These are phyloP conservation scores for Protosalanx chinensis DNA, from an alignment of 2,797 vertebrate genomes.

Conservation along the genomic window DNA sequence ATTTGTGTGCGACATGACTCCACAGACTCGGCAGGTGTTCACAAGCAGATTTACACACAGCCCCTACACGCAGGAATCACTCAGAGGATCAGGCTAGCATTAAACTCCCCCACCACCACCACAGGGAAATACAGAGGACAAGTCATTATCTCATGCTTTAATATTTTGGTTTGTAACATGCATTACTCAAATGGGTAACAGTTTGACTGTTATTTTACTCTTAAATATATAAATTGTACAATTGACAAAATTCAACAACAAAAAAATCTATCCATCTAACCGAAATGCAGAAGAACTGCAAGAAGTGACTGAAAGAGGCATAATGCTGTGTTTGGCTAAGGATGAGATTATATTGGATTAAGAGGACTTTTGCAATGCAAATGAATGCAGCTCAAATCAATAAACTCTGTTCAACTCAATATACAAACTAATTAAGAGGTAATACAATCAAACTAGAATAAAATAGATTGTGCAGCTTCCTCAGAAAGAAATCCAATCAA, in stretches of 20 bases:
- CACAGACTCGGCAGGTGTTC: constrained; percentile 57
- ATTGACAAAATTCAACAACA: not conserved
- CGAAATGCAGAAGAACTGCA: constrained; percentile 34
- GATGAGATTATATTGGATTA: constrained; percentile 83
- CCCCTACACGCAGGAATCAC: constrained; percentile 66
- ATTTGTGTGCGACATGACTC: constrained; percentile 55
- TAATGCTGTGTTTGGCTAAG: constrained; percentile 73
- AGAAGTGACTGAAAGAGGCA: constrained; percentile 58
- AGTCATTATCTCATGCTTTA: constrained; percentile 57
- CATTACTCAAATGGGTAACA: constrained; percentile 44
- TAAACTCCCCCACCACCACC: constrained; percentile 60
- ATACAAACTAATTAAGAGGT: constrained; percentile 85
- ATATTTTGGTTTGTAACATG: constrained; percentile 57
- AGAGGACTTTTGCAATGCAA: constrained; percentile 82
- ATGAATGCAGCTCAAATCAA: constrained; percentile 81
- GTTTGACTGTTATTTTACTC: constrained; percentile 34
- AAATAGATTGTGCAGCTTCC: constrained; percentile 75
- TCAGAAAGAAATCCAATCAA: constrained; percentile 82
- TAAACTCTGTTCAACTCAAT: constrained; percentile 82
- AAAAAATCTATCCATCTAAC: not conserved
- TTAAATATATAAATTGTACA: constrained; percentile 40
- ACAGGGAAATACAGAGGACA: constrained; percentile 62
- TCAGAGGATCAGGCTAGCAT: constrained; percentile 61
- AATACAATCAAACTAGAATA: constrained; percentile 83
- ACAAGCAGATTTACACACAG: constrained; percentile 67